Base-by-base conservation (phyloP, 2,113 vertebrate genomes). In the Pomatostomus ruficeps region DNA sequence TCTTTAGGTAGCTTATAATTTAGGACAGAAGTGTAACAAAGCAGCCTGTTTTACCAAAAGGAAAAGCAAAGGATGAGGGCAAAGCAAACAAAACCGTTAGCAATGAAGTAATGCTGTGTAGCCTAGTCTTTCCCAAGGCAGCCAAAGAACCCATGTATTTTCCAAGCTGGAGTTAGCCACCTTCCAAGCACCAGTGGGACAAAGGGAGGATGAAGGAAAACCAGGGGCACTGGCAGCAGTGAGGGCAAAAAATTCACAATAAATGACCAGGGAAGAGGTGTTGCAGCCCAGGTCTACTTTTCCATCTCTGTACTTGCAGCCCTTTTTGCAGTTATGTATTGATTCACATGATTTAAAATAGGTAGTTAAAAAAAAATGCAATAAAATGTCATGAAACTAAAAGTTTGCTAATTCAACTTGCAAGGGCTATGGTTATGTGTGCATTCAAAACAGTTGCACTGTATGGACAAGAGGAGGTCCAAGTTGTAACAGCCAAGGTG, bases 41-140 rank as follows among this genome's bases (percentile, higher is more conserved):
- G 11, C 13, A 77, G 9, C 65, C 65, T 6, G 10, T 55, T 61
- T 77, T 42, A 83, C 24, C 40, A 73, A 49, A 36, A 77, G 36
- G 11, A 65, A 85, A 79, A 83, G 45, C 22, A 58, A 75, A 92
- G 29, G 8, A 63, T 24, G 18, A 88, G 6, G 19, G 31, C 40
- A 89, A 63, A 83, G 48, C 11, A 82, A 84, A 73, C 10, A 57
- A 65, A 93, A 63, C 0, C 1, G 22, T 6, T 18, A 25, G 33
- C 11, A 16, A 83, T 7, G 14, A 71, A 75, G 42, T 17, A 62
- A 66, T 9, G 18, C 21, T 73, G 45, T 11, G 11, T 17, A 63
- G 33, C 7, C 38, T 49, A 23, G 7, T 78, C 9, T 25, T 70
- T 58, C 25, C 42, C 0, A 0, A 31, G 10, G 29, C 33, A 77